Base-by-base conservation (phyloP, 2,797 vertebrate species). In the Tapera naevia region DNA sequence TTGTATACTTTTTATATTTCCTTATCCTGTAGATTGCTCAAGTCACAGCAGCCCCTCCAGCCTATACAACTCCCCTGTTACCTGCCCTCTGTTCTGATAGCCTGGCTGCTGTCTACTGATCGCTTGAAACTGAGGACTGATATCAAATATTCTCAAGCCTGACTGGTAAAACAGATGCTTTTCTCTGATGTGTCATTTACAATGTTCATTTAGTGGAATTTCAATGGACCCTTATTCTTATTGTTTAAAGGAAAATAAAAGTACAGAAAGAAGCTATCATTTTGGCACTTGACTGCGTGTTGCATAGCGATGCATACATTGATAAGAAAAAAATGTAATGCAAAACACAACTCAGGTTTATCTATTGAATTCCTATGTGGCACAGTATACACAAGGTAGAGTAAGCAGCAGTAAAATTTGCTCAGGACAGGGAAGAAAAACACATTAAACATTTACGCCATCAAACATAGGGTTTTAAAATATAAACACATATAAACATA, bases 131-230 rank as follows among this genome's bases (percentile, higher is more conserved):
- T 33, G 57, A 71, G 33, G n/a, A 53, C 71, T 83, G 69, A 50
- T 92, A 88, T 92, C 62, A 86, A 93, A 91, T 58, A 33, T 73
- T 35, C 60, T 69, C 61, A 74, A 78, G 18, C 48, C 53, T 70
- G 48, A 71, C 60, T 70, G 35, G 60, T 53, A 79, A 89, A 91
- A 93, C 24, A 76, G 32, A 62, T 4, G 27, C 9, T 88, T 93
- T 91, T 66, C 80, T 91, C 86, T 86, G 41, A 74, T 69, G 27
- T 86, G 88, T 54, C 88, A 74, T 87, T 90, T 87, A 76, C 24
- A 61, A 28, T 64, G 70, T 54, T 86, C 18, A 8, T 92, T 86
- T 64, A 54, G 19, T 32, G 39, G 22, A 21, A 81, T 71, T 92
- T 56, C 70, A 94, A 79, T 39, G 41, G 30, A 96, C 6, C 32